phyloP scores from a whole-genome alignment of 1,140 invertebrate species.

The Apis mellifera region DNA sequence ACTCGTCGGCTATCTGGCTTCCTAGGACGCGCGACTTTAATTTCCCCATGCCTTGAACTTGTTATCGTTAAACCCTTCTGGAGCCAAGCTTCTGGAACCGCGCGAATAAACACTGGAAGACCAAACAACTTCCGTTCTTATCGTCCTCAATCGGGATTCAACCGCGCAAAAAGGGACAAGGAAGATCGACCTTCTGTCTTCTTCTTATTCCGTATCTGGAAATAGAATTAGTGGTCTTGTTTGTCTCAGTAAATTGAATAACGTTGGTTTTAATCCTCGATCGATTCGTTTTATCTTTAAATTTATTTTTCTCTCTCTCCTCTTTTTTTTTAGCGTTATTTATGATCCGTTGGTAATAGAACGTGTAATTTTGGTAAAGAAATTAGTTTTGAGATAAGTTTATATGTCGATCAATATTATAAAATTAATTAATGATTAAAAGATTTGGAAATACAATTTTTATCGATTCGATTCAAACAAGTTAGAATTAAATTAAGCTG shows the following conservation, averaged over 20 bases:
- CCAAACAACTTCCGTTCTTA: conserved; percentile 20
- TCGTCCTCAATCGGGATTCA: conserved; percentile 12
- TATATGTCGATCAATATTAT: no score
- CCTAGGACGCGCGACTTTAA: conserved; percentile 19
- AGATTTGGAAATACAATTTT: no score
- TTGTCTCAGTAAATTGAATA: conserved; percentile 1
- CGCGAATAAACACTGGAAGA: conserved; percentile 12
- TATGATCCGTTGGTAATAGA: no score
- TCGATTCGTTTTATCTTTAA: no score
- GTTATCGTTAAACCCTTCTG: conserved; percentile 26
- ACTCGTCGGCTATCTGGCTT: conserved; percentile 3
- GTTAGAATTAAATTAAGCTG: conserved; percentile 1
- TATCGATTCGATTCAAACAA: neutral
- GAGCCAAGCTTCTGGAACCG: neutral
- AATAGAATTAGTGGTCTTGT: neutral
- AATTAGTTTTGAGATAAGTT: no score
- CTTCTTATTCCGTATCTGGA: neutral
- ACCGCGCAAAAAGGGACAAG: neutral
- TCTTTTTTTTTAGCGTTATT: neutral
- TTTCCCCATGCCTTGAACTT: conserved; percentile 13
- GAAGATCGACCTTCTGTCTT: neutral
- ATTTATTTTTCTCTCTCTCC: neutral
- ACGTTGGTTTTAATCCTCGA: neutral
- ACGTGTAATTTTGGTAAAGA: no score
- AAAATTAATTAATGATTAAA: no score